Evolutionary conservation across 2,888 invertebrate genomes (phyloP).

Genomic region (Pycnomerus fuliginosus): DNA sequence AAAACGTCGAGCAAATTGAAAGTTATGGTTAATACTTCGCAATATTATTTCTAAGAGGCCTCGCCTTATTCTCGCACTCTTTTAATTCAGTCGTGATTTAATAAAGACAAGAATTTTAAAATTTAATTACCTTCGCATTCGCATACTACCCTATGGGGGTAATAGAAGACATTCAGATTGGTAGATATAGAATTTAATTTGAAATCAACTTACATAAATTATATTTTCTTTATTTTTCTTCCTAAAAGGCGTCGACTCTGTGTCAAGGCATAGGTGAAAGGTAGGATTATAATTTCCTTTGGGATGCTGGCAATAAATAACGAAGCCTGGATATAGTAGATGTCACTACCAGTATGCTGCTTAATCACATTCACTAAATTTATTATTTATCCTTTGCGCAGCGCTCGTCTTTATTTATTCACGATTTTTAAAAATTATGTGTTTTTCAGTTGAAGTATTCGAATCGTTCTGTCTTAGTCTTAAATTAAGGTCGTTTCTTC

Average conservation of each 20-base stretch:
- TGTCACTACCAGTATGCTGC: slow-evolving; percentile 43
- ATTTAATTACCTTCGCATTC: slow-evolving; percentile 2
- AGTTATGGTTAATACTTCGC: slow-evolving; percentile 23
- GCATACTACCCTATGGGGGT: too few species aligned
- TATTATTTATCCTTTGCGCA: slow-evolving; percentile 46
- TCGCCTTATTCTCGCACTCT: slow-evolving; percentile 20
- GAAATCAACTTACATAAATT: slow-evolving; percentile 45
- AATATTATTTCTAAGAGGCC: slow-evolving; percentile 19
- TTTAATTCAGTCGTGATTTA: slow-evolving; percentile 23
- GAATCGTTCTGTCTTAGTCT: too few species aligned
- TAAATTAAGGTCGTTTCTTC: slow-evolving; percentile 11
- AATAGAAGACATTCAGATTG: too few species aligned
- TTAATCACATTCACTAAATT: slow-evolving; percentile 44
- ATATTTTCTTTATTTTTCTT: slow-evolving; percentile 44
- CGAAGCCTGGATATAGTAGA: slow-evolving; percentile 37
- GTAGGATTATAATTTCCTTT: slow-evolving; percentile 52
- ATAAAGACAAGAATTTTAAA: slow-evolving; percentile 7
- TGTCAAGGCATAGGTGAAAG: slow-evolving; percentile 27
- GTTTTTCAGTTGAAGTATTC: slow-evolving; percentile 10
- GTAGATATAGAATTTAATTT: slow-evolving; percentile 45
- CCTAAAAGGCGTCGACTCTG: slow-evolving; percentile 28
- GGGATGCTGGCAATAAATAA: slow-evolving; percentile 43
- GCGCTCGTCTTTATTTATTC: slow-evolving; percentile 49
- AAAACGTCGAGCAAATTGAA: slow-evolving; percentile 23
- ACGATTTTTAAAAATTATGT: slow-evolving; percentile 32